Conservation (phyloP, 2,113 vertebrate genomes). For the Neodontobutis hainanensis region DNA sequence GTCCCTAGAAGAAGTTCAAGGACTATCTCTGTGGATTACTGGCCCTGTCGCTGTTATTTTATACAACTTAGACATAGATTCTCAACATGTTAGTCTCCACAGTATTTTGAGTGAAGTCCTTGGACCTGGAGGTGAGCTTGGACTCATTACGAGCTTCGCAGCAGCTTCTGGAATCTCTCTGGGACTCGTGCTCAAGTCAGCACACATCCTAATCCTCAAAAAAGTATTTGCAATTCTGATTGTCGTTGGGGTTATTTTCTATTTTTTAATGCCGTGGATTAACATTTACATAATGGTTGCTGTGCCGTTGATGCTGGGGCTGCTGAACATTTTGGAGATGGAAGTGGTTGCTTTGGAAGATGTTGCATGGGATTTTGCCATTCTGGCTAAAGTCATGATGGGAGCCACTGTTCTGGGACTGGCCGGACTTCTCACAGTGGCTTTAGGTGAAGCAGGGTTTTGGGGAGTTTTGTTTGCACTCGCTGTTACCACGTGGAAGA, state of each 20-base stretch:
- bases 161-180: neutral
- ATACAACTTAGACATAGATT: neutral
- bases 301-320: neutral
- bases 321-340: neutral
- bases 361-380: neutral
- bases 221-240: neutral
- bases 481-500: neutral
- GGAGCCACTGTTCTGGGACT: conserved; percentile 3
- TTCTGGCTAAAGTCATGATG: neutral
- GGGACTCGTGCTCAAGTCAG: neutral
- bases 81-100: neutral
- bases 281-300: neutral
- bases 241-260: neutral
- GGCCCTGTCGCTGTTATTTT: neutral
- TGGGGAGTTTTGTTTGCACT: neutral
- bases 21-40: neutral
- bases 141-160: neutral
- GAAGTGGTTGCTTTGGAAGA: neutral
- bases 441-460: neutral
- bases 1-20: neutral
- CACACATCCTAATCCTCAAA: neutral
- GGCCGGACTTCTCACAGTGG: neutral
- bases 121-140: neutral
- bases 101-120: neutral
- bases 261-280: neutral